Evolutionary conservation across 2,797 vertebrate genomes (phyloP), one percentile per base, ranked within the genome.

Genomic region (Sebastes itinus): DNA sequence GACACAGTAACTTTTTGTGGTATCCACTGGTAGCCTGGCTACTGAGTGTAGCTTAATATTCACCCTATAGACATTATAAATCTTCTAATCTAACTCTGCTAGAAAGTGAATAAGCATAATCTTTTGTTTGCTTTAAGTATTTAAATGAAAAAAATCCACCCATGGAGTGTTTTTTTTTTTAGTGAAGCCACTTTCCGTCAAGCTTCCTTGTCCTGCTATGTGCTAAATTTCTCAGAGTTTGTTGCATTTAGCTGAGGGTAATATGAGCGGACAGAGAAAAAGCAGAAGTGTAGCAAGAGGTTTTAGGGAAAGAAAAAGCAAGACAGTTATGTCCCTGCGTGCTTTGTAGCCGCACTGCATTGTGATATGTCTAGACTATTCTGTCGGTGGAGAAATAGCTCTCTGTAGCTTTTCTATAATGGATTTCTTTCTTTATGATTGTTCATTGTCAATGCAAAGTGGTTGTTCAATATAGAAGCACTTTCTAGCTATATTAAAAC

Each of bases 401-500:
- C 69, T 69, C 22, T 65, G 12, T 58, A 27, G 1, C 7, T 82
- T 33, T 66, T 63, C 32, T 80, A 3, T 55, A 30, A 55, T 67
- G 59, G 9, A 58, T 78, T 72, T 74, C 12, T 64, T 42, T 73
- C 30, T 66, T 58, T 49, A 7, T 28, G 46, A 70, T 62, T 72
- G 38, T 60, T 68, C 11, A 46, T 49, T 72, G 32, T 61, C 22
- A 33, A 59, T 72, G 33, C 11, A 42, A 86, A 35, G 7, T 58
- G 22, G 6, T 23, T 68, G 7, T 58, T 69, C 12, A 32, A 14
- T 63, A 69, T 20, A 35, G 12, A 33, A 74, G 16, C 54, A 22
- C 22, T 59, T 59, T 64, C 14, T 60, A 73, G 22, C 33, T 63
- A 14, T 28, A 22, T 14, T 32, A 1, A 5, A 25, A 32, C 16